These are phyloP conservation scores for Julus scanicus DNA, from an alignment of 2,888 invertebrate genomes.

Conservation along the genomic window DNA sequence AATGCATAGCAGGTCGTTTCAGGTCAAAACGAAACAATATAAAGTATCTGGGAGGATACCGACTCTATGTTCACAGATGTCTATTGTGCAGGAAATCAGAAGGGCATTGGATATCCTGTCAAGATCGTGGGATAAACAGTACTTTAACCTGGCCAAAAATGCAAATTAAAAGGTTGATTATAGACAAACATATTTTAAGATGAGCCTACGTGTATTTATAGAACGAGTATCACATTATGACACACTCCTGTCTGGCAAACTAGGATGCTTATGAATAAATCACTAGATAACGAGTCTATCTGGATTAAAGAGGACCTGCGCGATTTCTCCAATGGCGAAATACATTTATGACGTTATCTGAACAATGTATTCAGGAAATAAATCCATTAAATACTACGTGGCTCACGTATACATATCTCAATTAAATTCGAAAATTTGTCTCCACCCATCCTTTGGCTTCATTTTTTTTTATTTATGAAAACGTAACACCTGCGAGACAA, in stretches of 20 bases:
- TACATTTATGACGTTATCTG: no score
- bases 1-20: background rate
- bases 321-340: no score
- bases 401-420: no score
- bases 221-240: background rate
- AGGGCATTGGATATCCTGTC: slow-evolving; percentile 17
- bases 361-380: no score
- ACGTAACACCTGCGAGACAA: background rate
- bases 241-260: background rate
- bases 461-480: no score
- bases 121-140: background rate
- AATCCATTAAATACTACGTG: no score
- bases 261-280: background rate
- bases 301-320: no score
- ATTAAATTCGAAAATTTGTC: no score
- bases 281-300: no score
- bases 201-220: background rate
- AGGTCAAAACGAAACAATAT: slow-evolving; percentile 8
- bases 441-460: no score
- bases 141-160: background rate
- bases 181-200: background rate
- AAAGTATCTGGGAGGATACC: background rate
- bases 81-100: slow-evolving; percentile 12
- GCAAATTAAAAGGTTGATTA: background rate
- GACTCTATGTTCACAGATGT: background rate